These are phyloP conservation scores for Melozone crissalis DNA, from an alignment of 2,113 vertebrate species.

Conservation along the genomic window DNA sequence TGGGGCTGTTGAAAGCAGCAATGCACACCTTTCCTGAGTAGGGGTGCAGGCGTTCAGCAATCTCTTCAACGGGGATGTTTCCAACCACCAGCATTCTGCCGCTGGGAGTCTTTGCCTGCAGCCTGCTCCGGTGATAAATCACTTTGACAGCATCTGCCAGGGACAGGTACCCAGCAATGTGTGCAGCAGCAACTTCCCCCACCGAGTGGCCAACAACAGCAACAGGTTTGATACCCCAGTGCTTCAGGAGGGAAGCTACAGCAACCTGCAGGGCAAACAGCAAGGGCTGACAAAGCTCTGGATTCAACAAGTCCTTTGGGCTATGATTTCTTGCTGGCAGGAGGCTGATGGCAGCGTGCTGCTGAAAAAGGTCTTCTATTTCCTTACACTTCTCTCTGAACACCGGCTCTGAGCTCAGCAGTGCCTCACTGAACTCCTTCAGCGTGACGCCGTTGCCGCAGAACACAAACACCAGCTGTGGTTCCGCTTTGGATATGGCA, in stretches of 20 bases:
- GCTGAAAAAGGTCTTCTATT: conserved; percentile 73
- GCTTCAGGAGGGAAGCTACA: conserved; percentile 74
- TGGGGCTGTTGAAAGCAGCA: conserved; percentile 85
- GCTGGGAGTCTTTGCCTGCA: conserved; percentile 75
- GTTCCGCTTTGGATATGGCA: conserved; percentile 17
- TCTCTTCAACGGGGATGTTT: conserved; percentile 76
- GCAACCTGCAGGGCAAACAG: conserved; percentile 85
- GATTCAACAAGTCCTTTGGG: conserved; percentile 61
- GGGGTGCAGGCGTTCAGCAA: conserved; percentile 59
- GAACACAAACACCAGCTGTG: conserved; percentile 83
- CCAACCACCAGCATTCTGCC: conserved; percentile 85
- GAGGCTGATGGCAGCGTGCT: conserved; percentile 61
- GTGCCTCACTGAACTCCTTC: conserved; percentile 75
- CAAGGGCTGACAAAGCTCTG: conserved; percentile 78
- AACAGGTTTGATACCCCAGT: conserved; percentile 81
- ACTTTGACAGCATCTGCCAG: conserved; percentile 85
- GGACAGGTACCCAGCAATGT: conserved; percentile 83
- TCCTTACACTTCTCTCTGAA: conserved; percentile 81
- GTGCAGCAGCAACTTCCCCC: conserved; percentile 85
- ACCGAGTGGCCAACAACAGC: conserved; percentile 79
- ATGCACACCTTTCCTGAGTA: conserved; percentile 76
- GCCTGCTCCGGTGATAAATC: conserved; percentile 77
- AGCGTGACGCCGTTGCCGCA: conserved; percentile 80
- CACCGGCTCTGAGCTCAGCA: conserved; percentile 74
- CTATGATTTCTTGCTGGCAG: conserved; percentile 52